phyloP scores from a whole-genome alignment of 2,797 vertebrate genomes.

The Carcharodon carcharias region DNA sequence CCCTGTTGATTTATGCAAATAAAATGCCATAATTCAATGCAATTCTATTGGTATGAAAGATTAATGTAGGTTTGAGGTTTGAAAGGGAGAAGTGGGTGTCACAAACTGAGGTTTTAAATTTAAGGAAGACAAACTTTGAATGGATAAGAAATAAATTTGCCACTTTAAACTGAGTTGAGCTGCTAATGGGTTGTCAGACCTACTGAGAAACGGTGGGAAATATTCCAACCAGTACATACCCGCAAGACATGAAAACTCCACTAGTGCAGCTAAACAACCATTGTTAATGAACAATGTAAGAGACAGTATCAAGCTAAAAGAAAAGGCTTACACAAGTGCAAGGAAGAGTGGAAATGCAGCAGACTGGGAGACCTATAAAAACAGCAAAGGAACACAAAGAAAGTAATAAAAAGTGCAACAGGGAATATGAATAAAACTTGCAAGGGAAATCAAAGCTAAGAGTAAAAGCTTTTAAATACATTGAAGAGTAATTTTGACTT shows the following conservation, averaged over 20 bases:
- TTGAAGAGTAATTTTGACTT: not conserved
- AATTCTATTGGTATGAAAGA: not conserved
- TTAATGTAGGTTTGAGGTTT: not conserved
- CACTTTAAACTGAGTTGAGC: not conserved
- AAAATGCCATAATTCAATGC: not conserved
- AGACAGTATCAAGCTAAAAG: not conserved
- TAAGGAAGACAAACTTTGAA: not conserved
- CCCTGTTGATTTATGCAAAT: slow-evolving; percentile 55
- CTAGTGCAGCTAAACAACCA: not conserved
- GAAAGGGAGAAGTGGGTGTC: not conserved
- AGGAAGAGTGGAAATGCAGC: not conserved
- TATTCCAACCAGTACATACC: not conserved
- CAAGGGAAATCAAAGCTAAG: not conserved
- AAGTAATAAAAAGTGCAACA: not conserved
- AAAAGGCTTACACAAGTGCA: not conserved
- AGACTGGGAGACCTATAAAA: not conserved
- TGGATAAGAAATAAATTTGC: not conserved
- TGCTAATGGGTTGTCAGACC: not conserved
- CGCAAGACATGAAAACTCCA: not conserved
- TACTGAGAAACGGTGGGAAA: not conserved
- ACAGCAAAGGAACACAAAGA: not conserved
- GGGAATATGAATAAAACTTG: not conserved
- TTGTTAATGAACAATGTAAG: not conserved
- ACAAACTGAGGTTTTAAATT: not conserved
- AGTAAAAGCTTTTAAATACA: not conserved